These are phyloP conservation scores for Heteropelma amictum DNA, from an alignment of 2,888 invertebrate species.

Conservation along the genomic window DNA sequence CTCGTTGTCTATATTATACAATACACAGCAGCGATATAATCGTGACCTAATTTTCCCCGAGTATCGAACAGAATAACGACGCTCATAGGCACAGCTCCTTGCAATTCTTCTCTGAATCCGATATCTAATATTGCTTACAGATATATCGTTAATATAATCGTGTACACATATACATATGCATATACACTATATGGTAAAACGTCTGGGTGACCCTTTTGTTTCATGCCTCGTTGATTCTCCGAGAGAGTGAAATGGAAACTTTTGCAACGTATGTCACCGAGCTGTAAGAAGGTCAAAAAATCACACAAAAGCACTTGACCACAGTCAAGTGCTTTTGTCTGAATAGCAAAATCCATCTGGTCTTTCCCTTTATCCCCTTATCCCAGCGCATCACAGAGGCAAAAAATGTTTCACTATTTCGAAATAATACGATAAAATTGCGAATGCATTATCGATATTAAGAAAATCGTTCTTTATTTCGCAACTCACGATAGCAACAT, in stretches of 20 bases:
- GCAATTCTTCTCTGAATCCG: neutral
- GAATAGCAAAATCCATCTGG: neutral
- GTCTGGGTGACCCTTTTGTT: constrained; percentile 36
- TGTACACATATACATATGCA: neutral
- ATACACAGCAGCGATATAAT: too few relatives aligned
- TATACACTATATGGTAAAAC: constrained; percentile 1
- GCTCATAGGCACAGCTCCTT: constrained; percentile 3
- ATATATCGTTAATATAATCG: constrained; percentile 13
- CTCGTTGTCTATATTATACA: neutral
- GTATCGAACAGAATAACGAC: constrained; percentile 16
- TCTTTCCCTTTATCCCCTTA: neutral
- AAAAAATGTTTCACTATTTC: neutral
- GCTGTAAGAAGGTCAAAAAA: constrained; percentile 26
- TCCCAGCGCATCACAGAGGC: neutral
- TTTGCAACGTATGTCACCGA: too few relatives aligned
- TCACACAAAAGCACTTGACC: constrained; percentile 35
- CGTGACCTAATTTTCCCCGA: constrained; percentile 35
- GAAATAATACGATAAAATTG: too few relatives aligned
- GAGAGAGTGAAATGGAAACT: constrained; percentile 22
- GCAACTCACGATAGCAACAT: neutral
- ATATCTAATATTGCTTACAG: constrained; percentile 41
- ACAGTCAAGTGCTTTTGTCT: constrained; percentile 37
- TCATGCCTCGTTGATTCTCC: constrained; percentile 47
- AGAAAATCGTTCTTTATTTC: too few relatives aligned
- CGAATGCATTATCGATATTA: too few relatives aligned